Evolutionary conservation across 2,797 vertebrate species (phyloP), one percentile per base, ranked within the genome.

Genomic region (Sebastes cheni): DNA sequence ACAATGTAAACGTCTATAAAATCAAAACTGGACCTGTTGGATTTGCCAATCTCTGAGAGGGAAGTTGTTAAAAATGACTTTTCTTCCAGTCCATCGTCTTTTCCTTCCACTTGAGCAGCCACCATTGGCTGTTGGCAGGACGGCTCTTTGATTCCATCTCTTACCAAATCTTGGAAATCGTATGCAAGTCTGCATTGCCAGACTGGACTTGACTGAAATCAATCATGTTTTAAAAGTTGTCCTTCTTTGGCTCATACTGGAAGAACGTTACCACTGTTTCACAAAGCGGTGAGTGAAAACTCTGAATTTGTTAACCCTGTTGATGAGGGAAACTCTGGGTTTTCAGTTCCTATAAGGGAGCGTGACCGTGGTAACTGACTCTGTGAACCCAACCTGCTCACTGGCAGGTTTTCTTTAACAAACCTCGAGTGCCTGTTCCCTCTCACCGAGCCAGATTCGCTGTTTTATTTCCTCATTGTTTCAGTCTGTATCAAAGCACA

Each of bases 51-150:
- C 9, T 76, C 42, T 36, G 34, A 65, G 23, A 62, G 65, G 72
- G 36, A 81, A 69, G 70, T 77, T 79, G 65, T 80, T 75, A 18
- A 75, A 68, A 64, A 58, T 22, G 25, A 52, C 52, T 77, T 74
- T 76, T 77, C 60, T 78, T 80, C 73, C 72, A 75, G 54, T 78
- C 71, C 32, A 64, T 68, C 46, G 39, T 79, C 39, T 77, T 67
- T 80, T 75, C 61, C 59, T 73, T 46, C 60, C 62, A 46, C 69
- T 79, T 30, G 66, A 76, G 64, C 46, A 77, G 42, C 36, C 69
- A 68, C 22, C 23, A 50, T 59, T 56, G 62, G 66, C 20, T 73
- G 67, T 54, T 64, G 59, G 67, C 67, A 60, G 58, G 54, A 72
- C 25, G 18, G n/a, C 8, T 81, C 52, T 73, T 54, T 72, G 46